These are phyloP conservation scores for Leucoraja ocellata DNA, from an alignment of 2,797 vertebrate species.

Conservation along the genomic window DNA sequence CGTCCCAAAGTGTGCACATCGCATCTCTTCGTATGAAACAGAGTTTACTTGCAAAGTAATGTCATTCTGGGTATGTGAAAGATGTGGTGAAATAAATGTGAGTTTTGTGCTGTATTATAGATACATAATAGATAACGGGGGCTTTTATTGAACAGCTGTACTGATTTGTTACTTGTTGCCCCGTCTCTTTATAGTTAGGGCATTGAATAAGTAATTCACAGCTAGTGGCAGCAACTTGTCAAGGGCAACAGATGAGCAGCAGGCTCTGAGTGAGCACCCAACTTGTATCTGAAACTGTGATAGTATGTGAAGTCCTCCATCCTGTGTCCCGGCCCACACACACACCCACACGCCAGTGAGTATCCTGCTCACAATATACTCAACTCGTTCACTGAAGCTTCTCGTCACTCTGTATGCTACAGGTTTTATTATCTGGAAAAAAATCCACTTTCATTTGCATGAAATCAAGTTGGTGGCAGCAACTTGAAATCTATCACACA, in stretches of 20 bases:
- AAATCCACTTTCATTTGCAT: neutral
- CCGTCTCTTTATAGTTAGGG: neutral
- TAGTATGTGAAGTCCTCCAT: neutral
- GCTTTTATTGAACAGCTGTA: neutral
- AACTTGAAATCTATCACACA: neutral
- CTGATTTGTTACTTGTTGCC: neutral
- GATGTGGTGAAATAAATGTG: neutral
- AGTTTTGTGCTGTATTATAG: neutral
- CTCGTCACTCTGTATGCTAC: neutral
- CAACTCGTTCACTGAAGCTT: neutral
- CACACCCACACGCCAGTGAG: neutral
- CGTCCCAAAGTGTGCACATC: neutral
- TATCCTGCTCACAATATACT: neutral
- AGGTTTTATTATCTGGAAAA: neutral
- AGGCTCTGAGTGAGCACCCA: too few relatives aligned
- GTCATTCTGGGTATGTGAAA: neutral
- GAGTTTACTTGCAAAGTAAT: neutral
- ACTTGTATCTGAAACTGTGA: neutral
- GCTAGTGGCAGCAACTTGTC: too few relatives aligned
- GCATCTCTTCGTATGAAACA: neutral
- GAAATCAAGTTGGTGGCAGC: neutral
- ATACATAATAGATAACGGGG: neutral
- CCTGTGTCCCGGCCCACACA: neutral
- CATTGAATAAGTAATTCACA: neutral
- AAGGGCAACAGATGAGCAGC: neutral